A percentile compares a stretch with the other conserved stretches of the same genome.
These are phyloP conservation scores for Hypsibius dujardini DNA, from an alignment of 1,140 invertebrate species.

Conservation along the genomic window DNA sequence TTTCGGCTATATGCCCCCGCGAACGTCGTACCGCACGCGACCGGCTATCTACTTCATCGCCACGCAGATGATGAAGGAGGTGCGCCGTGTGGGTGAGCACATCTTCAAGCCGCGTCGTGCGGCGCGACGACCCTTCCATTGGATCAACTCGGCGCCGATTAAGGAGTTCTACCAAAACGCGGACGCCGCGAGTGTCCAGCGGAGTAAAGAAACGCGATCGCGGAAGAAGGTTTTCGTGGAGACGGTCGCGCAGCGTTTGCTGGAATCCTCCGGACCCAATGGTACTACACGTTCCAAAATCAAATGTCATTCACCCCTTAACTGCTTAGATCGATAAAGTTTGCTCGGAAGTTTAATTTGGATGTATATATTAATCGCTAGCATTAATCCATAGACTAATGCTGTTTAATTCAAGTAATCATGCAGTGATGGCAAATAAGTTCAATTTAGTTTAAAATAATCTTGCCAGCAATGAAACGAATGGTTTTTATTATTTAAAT, in stretches of 20 bases:
- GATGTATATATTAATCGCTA: neutral
- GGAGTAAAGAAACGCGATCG: neutral
- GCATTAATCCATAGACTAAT: neutral
- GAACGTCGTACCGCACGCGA: slow-evolving; percentile 51
- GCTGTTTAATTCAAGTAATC: slow-evolving; percentile 5
- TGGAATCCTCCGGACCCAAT: neutral
- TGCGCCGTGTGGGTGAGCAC: slow-evolving; percentile 59
- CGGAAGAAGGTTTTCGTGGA: neutral
- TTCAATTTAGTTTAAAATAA: no score
- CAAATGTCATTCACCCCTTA: neutral
- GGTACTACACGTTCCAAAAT: neutral
- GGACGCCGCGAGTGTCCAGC: neutral
- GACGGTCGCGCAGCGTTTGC: neutral
- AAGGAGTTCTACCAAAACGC: slow-evolving; percentile 35
- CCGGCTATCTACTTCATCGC: slow-evolving; percentile 69
- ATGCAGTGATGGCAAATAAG: neutral
- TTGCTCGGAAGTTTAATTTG: neutral
- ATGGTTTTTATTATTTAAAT: no score
- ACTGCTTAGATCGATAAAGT: neutral
- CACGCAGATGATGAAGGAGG: slow-evolving; percentile 65
- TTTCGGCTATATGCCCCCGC: neutral
- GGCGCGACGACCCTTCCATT: slow-evolving; percentile 64
- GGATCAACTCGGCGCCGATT: slow-evolving; percentile 61
- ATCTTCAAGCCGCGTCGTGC: slow-evolving; percentile 65
- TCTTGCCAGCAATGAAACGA: no score